Evolutionary conservation across 2,888 invertebrate genomes (phyloP), one percentile per base, ranked within the genome.

Genomic region (Junonia oenone): DNA sequence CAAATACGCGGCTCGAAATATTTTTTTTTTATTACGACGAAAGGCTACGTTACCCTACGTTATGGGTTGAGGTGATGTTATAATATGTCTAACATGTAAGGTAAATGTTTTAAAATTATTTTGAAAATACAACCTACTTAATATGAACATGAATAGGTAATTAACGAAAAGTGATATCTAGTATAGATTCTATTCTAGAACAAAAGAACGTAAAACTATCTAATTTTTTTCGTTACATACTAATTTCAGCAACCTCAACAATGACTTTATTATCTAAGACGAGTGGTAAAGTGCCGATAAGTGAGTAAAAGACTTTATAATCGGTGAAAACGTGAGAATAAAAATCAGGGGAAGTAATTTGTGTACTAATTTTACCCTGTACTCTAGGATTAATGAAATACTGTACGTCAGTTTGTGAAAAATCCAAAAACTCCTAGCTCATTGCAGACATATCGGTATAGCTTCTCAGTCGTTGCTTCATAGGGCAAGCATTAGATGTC

Each of bases 321-420:
- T 83, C 75, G 65, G 85, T 88, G 87, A 83, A 80, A 81, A 69
- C 73, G 87, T 87, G 85, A 81, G 73, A 84, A 76, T 82, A 76
- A 71, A 85, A 88, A 88, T 72, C 73, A 86, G 72, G 76, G 79
- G 76, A 76, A 77, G 77, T 76, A 76, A 79, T 68, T 78, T 73
- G 85, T 84, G 84, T 85, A 78, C 82, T 89, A 89, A 83, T 76
- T 82, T 88, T 90, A 90, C 90, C 90, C 90, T 90, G 90, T 90
- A 84, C 79, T 86, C 87, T 89, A 89, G 87, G 84, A 84, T 89
- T 83, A 85, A 79, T 83, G 78, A 76, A 74, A 76, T 76, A 83
- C 69, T 68, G 62, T 58, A 61, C 31, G 45, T 53, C 59, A 51
- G 43, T 53, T 54, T 51, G 50, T 54, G 54, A 58, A 55, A 45